These are phyloP conservation scores for Peromyscus eremicus DNA, from an alignment of 2,797 vertebrate genomes.

Conservation along the genomic window DNA sequence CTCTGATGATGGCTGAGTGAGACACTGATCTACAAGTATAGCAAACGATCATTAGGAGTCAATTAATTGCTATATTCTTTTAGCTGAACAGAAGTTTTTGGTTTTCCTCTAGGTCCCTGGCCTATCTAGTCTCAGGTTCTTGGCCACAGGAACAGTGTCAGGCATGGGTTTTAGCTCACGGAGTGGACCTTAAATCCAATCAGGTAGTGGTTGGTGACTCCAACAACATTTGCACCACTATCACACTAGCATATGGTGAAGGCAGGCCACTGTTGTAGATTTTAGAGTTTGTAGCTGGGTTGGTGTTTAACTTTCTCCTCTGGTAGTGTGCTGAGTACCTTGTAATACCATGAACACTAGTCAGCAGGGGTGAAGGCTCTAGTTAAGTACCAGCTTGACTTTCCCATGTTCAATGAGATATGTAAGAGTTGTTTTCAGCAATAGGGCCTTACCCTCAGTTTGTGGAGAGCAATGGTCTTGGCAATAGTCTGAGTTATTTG, in stretches of 20 bases:
- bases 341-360: background rate
- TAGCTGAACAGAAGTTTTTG: background rate
- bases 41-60: background rate
- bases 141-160: background rate
- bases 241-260: too few species aligned
- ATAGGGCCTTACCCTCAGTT: background rate
- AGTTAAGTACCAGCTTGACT: background rate
- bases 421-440: background rate
- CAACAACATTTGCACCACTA: too few species aligned
- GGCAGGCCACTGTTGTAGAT: background rate
- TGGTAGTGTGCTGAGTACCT: background rate
- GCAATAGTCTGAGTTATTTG: background rate
- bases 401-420: background rate
- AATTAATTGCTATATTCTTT: background rate
- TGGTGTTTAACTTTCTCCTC: background rate
- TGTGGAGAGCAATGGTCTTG: background rate
- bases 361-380: background rate
- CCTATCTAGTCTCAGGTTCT: background rate
- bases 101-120: background rate
- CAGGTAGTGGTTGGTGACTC: background rate
- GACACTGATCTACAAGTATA: background rate
- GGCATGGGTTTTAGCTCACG: too few species aligned
- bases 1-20: background rate
- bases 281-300: background rate
- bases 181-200: too few species aligned